Percentiles rank a stretch among this genome's conserved stretches.
These are phyloP conservation scores for Thripadectes ignobilis DNA, from an alignment of 2,797 vertebrate genomes.

Conservation along the genomic window DNA sequence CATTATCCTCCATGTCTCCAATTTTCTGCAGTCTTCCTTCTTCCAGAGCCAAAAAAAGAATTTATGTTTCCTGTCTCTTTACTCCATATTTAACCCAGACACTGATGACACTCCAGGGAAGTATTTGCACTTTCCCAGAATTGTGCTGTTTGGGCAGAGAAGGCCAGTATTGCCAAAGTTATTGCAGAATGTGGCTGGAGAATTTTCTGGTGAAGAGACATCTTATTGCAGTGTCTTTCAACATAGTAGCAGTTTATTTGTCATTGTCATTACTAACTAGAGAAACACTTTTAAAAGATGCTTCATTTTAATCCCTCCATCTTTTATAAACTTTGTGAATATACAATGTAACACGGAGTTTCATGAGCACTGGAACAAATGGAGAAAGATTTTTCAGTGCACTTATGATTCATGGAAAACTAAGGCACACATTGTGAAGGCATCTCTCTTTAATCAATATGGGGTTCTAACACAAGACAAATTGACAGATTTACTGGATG, in stretches of 20 bases:
- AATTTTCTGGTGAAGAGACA: neutral
- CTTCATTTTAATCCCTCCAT: neutral
- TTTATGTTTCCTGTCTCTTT: neutral
- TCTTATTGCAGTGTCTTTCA: neutral
- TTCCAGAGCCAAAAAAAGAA: neutral
- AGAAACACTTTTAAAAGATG: neutral
- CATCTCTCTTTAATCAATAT: neutral
- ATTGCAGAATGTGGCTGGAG: neutral
- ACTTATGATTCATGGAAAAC: neutral
- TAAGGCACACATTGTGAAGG: neutral
- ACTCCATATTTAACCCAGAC: neutral
- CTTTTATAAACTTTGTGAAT: neutral
- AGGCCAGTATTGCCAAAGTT: neutral
- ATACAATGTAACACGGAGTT: neutral
- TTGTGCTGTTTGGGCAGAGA: neutral
- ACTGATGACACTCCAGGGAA: neutral
- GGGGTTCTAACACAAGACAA: neutral
- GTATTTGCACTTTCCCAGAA: neutral
- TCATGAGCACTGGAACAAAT: neutral
- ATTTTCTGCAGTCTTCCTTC: neutral
- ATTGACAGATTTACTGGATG: neutral
- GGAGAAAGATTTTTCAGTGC: neutral
- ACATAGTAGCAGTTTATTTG: neutral
- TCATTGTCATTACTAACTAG: neutral
- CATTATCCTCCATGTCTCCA: neutral